A percentile compares a stretch with the other conserved stretches of the same genome.
phyloP scores from a whole-genome alignment of 1,140 invertebrate genomes.

The Plectrocnemia conspersa region DNA sequence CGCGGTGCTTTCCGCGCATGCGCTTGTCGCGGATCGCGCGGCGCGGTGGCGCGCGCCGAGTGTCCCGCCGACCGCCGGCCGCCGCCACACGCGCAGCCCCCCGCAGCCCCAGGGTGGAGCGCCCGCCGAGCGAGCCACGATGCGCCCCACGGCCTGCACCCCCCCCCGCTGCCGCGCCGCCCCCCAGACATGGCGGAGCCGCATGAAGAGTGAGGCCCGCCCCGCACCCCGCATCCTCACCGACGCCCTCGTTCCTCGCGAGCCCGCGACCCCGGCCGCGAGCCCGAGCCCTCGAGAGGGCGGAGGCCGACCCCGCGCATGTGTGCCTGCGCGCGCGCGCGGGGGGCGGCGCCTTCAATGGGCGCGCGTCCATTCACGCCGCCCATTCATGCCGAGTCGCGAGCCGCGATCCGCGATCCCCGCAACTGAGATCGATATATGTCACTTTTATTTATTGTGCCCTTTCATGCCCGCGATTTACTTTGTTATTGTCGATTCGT shows the following conservation, averaged over 20 bases:
- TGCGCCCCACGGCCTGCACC: constrained; percentile 41
- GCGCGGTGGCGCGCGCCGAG: constrained; percentile 8
- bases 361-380: constrained; percentile 8
- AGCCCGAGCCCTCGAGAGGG: not conserved
- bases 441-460: no score
- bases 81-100: no score
- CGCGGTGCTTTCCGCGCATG: not conserved
- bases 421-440: no score
- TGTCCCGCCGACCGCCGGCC: constrained; percentile 8
- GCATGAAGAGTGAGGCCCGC: constrained; percentile 65
- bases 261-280: not conserved
- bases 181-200: constrained; percentile 61
- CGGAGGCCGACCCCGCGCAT: not conserved
- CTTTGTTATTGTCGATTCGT: no score
- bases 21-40: not conserved
- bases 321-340: not conserved
- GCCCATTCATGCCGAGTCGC: not conserved
- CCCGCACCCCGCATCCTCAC: constrained; percentile 31
- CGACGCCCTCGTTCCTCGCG: constrained; percentile 19
- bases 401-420: not conserved
- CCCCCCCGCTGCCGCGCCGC: constrained; percentile 16
- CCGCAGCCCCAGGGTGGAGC: constrained; percentile 13
- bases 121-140: constrained; percentile 33
- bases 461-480: no score
- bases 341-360: not conserved